Conservation (phyloP, 2,797 vertebrate genomes). For the Bradypodion ventrale region DNA sequence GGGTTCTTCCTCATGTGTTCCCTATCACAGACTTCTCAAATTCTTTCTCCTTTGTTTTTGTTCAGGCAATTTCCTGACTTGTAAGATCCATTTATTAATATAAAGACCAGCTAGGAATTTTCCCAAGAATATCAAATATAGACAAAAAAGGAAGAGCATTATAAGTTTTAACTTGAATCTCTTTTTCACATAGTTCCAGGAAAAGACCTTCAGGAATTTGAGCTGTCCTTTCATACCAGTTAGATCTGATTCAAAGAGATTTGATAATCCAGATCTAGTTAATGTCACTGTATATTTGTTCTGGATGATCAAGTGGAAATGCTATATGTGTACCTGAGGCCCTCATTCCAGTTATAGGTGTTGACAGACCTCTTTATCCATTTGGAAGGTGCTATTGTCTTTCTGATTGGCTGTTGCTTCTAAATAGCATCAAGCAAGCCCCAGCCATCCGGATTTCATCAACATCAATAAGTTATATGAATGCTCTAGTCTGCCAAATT, state of each 20-base stretch:
- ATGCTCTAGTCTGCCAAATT: not conserved
- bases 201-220: not conserved
- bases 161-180: not conserved
- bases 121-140: not conserved
- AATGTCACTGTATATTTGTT: not conserved
- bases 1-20: not conserved
- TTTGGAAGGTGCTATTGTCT: not conserved
- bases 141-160: not conserved
- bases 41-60: not conserved
- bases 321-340: not conserved
- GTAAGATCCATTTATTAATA: not conserved
- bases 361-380: too few species aligned
- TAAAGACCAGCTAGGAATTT: constrained; percentile 3
- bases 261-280: not conserved
- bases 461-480: not conserved
- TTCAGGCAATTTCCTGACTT: not conserved
- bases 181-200: too few species aligned
- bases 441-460: not conserved
- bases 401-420: not conserved
- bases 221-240: not conserved
- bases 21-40: not conserved
- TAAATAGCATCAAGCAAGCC: not conserved
- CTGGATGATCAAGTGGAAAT: not conserved
- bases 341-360: not conserved
- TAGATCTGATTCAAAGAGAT: not conserved